Conservation (phyloP, 2,113 vertebrate species). For the Silurus meridionalis region DNA sequence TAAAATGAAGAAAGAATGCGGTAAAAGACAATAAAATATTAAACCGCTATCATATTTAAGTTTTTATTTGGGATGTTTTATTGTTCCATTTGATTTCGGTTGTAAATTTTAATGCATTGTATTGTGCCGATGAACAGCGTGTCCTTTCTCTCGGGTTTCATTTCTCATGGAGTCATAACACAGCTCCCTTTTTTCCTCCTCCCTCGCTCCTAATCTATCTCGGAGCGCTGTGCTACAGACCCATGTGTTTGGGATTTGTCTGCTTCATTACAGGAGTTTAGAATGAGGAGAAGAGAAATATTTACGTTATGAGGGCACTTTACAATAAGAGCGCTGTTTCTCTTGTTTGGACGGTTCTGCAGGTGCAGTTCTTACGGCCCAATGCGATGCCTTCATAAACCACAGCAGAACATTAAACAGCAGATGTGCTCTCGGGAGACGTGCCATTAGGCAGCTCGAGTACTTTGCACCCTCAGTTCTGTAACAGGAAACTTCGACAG, state of each 20-base stretch:
- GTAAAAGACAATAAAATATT: background rate
- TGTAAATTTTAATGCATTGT: background rate
- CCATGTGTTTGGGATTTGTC: slow-evolving; percentile 78
- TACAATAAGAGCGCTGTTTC: slow-evolving; percentile 82
- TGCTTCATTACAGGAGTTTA: slow-evolving; percentile 77
- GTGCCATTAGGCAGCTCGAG: slow-evolving; percentile 51
- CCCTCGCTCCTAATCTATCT: slow-evolving; percentile 8
- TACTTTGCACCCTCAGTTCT: slow-evolving; percentile 43
- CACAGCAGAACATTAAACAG: slow-evolving; percentile 75
- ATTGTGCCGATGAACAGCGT: background rate
- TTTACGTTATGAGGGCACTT: slow-evolving; percentile 82
- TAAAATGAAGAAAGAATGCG: background rate
- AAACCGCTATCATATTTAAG: background rate
- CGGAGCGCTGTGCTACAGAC: slow-evolving; percentile 63
- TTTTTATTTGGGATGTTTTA: background rate
- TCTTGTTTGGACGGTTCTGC: slow-evolving; percentile 87
- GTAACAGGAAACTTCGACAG: slow-evolving; percentile 44
- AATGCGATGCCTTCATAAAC: slow-evolving; percentile 83
- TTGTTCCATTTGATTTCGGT: background rate
- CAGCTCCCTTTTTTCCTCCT: background rate
- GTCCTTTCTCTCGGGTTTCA: background rate
- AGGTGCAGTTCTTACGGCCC: slow-evolving; percentile 82
- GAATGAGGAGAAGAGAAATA: slow-evolving; percentile 79
- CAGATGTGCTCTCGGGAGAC: slow-evolving; percentile 73
- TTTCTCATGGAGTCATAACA: background rate